These are phyloP conservation scores for Falcunculus frontatus DNA, from an alignment of 2,113 vertebrate species.

Conservation along the genomic window DNA sequence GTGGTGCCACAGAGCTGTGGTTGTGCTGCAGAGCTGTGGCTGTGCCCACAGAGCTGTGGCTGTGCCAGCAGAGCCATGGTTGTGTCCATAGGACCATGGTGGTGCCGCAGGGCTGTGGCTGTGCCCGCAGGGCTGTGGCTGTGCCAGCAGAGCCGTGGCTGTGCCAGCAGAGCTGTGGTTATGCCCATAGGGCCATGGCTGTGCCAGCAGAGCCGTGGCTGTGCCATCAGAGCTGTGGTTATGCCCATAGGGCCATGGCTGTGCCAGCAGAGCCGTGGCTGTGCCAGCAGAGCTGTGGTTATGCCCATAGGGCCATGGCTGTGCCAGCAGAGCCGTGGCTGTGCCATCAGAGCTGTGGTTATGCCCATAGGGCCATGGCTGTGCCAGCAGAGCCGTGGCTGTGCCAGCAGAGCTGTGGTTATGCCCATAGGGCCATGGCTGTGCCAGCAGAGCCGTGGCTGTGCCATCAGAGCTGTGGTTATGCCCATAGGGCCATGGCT, in stretches of 20 bases:
- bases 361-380: fast-evolving
- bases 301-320: fast-evolving
- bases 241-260: fast-evolving
- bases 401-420: fast-evolving
- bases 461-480: fast-evolving
- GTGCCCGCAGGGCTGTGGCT: fast-evolving
- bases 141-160: no score
- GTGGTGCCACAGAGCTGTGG: fast-evolving
- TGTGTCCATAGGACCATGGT: fast-evolving
- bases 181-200: fast-evolving
- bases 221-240: fast-evolving
- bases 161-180: fast-evolving
- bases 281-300: fast-evolving
- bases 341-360: fast-evolving
- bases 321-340: no score
- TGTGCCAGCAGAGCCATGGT: no score
- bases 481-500: fast-evolving
- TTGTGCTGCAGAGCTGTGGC: no score
- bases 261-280: no score
- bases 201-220: no score
- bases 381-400: no score
- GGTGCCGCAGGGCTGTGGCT: no score
- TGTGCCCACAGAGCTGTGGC: fast-evolving
- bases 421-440: fast-evolving
- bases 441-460: no score